phyloP scores from a whole-genome alignment of 2,113 vertebrate species.

The Ptyas mucosa region DNA sequence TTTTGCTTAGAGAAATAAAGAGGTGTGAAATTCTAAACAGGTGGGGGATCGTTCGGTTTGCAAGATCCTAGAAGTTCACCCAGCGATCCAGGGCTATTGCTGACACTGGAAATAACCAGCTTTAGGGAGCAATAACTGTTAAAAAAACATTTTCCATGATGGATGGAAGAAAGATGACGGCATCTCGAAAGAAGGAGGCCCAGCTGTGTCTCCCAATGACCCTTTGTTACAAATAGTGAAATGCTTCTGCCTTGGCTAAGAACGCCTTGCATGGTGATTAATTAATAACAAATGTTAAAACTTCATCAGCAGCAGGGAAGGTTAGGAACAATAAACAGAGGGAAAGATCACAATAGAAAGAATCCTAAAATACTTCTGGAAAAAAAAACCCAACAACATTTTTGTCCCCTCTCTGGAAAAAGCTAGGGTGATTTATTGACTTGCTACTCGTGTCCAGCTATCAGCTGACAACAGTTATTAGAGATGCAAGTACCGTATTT shows the following conservation, averaged over 20 bases:
- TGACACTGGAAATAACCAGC: constrained; percentile 18
- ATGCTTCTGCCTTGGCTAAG: neutral
- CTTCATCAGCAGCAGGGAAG: constrained; percentile 39
- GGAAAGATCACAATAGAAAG: neutral
- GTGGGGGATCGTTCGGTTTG: neutral
- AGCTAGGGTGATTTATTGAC: neutral
- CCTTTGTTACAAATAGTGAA: constrained; percentile 28
- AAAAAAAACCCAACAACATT: neutral
- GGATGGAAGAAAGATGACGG: constrained; percentile 29
- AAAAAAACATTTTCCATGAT: constrained; percentile 13
- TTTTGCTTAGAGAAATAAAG: neutral
- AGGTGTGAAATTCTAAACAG: neutral
- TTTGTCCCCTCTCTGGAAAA: neutral
- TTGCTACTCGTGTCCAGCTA: neutral
- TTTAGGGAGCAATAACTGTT: constrained; percentile 26
- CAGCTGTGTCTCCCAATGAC: constrained; percentile 5
- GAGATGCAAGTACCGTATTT: constrained; percentile 1
- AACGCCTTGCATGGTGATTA: constrained; percentile 47
- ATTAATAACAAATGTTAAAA: constrained; percentile 60
- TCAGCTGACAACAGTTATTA: constrained; percentile 2
- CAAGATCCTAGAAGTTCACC: neutral
- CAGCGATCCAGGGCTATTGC: neutral
- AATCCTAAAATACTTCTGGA: neutral
- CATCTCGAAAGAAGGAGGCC: constrained; percentile 34
- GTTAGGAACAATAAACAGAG: constrained; percentile 54